Base-by-base conservation (phyloP, 2,797 vertebrate genomes). In the Notamacropus eugenii region DNA sequence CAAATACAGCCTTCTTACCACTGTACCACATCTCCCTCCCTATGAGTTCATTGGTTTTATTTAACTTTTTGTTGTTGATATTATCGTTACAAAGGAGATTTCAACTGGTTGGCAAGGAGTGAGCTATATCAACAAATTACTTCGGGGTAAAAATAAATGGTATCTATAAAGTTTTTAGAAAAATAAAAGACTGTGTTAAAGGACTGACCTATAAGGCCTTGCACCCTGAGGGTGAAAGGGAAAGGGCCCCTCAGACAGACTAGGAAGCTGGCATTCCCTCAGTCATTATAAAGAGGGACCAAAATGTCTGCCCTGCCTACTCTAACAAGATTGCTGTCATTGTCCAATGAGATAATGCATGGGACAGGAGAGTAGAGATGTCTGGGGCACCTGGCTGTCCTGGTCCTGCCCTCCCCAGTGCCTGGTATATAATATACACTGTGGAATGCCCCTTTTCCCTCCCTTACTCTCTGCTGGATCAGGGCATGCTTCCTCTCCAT, bases 401-500 rank as follows among this genome's bases (percentile, higher is more conserved):
- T 74, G 34, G 3, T 54, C 22, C 3, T 1, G 8, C 0, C 52
- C 50, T 28, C 6, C 46, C 5, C 16, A 5, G 52, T 58, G 62
- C 90, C 98, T 40, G 46, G 74, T 2, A 50, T 40, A 22, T n/a
- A 22, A 46, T n/a, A 46, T 11, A n/a, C 56, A 55, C n/a, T 29
- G 16, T 82, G 31, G 74, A 29, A 87, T 8, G 54, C n/a, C 27
- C 93, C 52, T 29, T 56, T 31, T 50, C 55, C 87, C 82, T 62
- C 6, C 50, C 57, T 97, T 54, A 99, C 99, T 99, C 99, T 98
- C 98, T 99, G 99, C 98, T 99, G 99, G 95, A 99, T 99, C 22
- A 99, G 99, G 0, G 99, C 99, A 0, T 99, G 99, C 95, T 99
- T 99, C 94, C 99, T 99, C 95, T 99, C 99, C 99, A 99, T 99